Conservation (phyloP, 1,140 invertebrate species). For the Drosophila seguyi region DNA sequence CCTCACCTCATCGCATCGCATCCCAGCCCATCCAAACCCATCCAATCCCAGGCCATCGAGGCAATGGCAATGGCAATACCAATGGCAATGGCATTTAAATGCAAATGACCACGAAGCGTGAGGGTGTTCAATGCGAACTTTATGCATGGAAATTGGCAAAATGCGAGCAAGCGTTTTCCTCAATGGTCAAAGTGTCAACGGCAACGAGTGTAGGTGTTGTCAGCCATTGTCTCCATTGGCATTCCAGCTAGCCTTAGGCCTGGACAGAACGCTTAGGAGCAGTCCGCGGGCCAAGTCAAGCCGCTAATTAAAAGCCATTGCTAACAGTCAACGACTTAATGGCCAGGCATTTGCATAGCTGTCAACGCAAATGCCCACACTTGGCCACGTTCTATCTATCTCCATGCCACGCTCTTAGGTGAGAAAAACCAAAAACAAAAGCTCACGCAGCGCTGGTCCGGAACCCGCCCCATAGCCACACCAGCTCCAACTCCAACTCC, state of each 20-base stretch:
- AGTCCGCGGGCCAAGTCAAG: slow-evolving; percentile 46
- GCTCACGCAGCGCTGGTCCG: slow-evolving; percentile 34
- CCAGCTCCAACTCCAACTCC: slow-evolving; percentile 7
- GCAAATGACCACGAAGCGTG: slow-evolving; percentile 79
- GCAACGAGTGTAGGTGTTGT: slow-evolving; percentile 67
- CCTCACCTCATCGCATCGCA: slow-evolving; percentile 7
- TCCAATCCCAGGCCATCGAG: slow-evolving; percentile 14
- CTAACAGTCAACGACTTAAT: slow-evolving; percentile 80
- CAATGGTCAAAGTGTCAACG: slow-evolving; percentile 77
- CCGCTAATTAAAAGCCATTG: slow-evolving; percentile 80
- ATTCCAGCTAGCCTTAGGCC: slow-evolving; percentile 13
- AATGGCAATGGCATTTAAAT: slow-evolving; percentile 77
- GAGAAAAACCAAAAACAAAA: slow-evolving; percentile 46
- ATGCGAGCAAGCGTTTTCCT: slow-evolving; percentile 76
- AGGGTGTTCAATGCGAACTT: slow-evolving; percentile 80
- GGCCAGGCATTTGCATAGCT: slow-evolving; percentile 78
- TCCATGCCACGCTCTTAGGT: slow-evolving; percentile 16
- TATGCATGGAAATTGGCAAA: slow-evolving; percentile 81
- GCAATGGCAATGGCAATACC: slow-evolving; percentile 20
- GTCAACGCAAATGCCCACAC: slow-evolving; percentile 78
- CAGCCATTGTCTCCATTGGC: slow-evolving; percentile 51
- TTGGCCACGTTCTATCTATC: slow-evolving; percentile 57
- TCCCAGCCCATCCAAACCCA: slow-evolving; percentile 3
- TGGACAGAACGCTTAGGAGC: neutral
- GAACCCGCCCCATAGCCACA: slow-evolving; percentile 19